Base-by-base conservation (phyloP, 1,140 invertebrate genomes). In the Calycopis cecrops region DNA sequence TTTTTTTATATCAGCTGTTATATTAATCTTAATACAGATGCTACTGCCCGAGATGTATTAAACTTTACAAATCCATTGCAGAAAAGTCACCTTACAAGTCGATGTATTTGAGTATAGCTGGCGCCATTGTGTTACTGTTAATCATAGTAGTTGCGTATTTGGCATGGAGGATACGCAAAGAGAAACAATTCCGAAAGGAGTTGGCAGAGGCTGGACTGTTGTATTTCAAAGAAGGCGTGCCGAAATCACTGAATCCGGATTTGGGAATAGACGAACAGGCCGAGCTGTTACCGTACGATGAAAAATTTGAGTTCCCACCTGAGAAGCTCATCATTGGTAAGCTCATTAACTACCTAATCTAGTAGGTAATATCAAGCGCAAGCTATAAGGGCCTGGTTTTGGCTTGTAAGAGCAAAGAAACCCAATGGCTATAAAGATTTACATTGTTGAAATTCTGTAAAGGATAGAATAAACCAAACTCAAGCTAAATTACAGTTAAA, bases 231-330 rank as follows among this genome's bases (percentile, higher is more conserved):
- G 91, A 95, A 73, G 96, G 96, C 0, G 91, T 92, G 8, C 77
- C 94, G 7, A 93, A 93, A 50, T 93, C 93, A 44, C 90, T 98
- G 8, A 98, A 98, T 89, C 96, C 96, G 0, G 95, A 97, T 9
- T 78, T 98, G 12, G 93, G 94, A 0, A 89, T 98, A 0, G 94
- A 95, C 49, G 96, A 98, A 73, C 97, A 99, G 88, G 96, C 96
- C 0, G 95, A 97, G 61, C 87, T 97, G 14, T 85, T 99, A 40
- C 96, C 97, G 0, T 99, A 98, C 62, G 93, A 99, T 76, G 92
- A 92, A 56, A 93, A 92, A 69, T 98, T 94, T 90, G 97, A 98
- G 83, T 97, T 98, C 81, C 95, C 96, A 0, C 87, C 93, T 12
- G 94, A 97, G 50, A 93, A 93, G 81, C 87, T 98, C 1, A 93